Base-by-base conservation (phyloP, 1,140 invertebrate species). In the Theocolax elegans region DNA sequence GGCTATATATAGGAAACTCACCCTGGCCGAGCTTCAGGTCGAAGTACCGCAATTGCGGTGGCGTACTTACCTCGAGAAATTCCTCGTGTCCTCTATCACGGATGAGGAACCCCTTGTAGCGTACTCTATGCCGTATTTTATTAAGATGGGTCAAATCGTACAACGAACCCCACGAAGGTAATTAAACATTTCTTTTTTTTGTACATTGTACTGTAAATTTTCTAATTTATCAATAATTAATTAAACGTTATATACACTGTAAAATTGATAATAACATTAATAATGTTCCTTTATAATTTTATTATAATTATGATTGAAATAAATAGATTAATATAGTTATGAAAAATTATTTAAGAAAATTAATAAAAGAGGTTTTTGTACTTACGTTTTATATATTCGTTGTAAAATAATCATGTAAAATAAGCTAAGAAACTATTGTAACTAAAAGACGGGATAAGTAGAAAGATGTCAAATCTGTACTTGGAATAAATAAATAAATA, bases 51-150 rank as follows among this genome's bases (percentile, higher is more conserved):
- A 93, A 83, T 86, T 96, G 46, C 89, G 94, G 62, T 97, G 95
- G 94, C 83, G 89, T 8, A 83, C 88, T 67, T 96, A 94, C 84
- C 85, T 97, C 31, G 87, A 89, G 56, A 87, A 90, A 10, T 91
- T 94, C 65, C 80, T 95, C 3, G 87, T 88, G 1, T 85, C 87
- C 1, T 85, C 89, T 1, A 88, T 96, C 10, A 87, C 87, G 1
- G 87, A 89, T 1, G 81, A 91, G 6, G 94, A 96, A 75, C 89
- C 89, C 0, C 86, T 96, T 2, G 94, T 96, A 1, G 89, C 89
- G 23, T 96, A 96, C 79, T 92, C 93, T 0, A 89, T 94, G 83
- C 87, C 90, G 0, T 96, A 95, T 83, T 89, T 96, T 15, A 84
- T 89, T n/a, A 87, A 93, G 77, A 91, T 95, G 89, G 93, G 92